A percentile compares a stretch with the other conserved stretches of the same genome.
phyloP scores from a whole-genome alignment of 2,797 vertebrate species.

The Dipus sagitta region DNA sequence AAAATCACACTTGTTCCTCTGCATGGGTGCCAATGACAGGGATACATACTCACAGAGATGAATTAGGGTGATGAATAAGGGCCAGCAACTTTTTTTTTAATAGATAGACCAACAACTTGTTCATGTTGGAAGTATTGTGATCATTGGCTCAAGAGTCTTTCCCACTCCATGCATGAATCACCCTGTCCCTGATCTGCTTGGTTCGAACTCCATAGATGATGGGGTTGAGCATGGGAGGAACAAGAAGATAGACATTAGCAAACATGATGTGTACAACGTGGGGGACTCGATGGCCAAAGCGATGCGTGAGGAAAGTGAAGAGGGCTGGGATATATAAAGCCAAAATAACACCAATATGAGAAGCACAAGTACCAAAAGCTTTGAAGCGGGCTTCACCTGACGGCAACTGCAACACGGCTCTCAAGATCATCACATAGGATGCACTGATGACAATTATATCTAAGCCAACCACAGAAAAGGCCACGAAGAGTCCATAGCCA shows the following conservation, averaged over 20 bases:
- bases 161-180: background rate
- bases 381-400: slow-evolving; percentile 64
- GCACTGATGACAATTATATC: slow-evolving; percentile 82
- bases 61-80: background rate
- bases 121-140: no score
- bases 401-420: slow-evolving; percentile 80
- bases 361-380: slow-evolving; percentile 49
- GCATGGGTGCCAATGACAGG: background rate
- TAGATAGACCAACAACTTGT: fast-evolving
- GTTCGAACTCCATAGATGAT: slow-evolving; percentile 82
- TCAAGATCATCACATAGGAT: slow-evolving; percentile 86
- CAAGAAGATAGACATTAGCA: slow-evolving; percentile 69
- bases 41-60: background rate
- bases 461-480: slow-evolving; percentile 78
- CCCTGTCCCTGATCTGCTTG: slow-evolving; percentile 77
- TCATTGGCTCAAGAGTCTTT: background rate
- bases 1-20: background rate
- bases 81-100: background rate
- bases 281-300: slow-evolving; percentile 60
- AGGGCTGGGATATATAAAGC: slow-evolving; percentile 59
- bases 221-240: slow-evolving; percentile 82
- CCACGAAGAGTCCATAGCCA: slow-evolving; percentile 81
- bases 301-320: slow-evolving; percentile 74
- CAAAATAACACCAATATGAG: slow-evolving; percentile 63
- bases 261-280: slow-evolving; percentile 17